phyloP scores from a whole-genome alignment of 2,113 vertebrate species.

The Takifugu flavidus region DNA sequence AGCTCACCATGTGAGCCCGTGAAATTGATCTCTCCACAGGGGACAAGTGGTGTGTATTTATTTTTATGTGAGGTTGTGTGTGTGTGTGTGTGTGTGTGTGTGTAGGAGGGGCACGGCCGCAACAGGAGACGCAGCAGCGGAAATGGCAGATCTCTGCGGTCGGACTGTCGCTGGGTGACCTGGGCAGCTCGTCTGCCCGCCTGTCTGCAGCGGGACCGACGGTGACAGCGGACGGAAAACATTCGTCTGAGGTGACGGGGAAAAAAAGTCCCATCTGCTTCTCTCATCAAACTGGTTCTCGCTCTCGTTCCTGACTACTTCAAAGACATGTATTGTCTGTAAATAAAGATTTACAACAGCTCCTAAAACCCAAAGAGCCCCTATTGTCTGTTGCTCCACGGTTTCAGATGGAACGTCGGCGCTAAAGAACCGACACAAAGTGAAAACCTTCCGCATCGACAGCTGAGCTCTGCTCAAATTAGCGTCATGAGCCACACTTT shows the following conservation, averaged over 20 bases:
- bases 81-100: conserved; percentile 18
- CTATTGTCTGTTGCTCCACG: too few relatives aligned
- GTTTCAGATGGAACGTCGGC: too few relatives aligned
- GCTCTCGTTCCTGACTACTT: too few relatives aligned
- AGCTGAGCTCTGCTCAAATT: too few relatives aligned
- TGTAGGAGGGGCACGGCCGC: conserved; percentile 21
- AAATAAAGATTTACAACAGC: too few relatives aligned
- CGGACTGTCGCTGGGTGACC: conserved; percentile 24
- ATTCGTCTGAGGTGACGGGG: not conserved
- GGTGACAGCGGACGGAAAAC: conserved; percentile 3
- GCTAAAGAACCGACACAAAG: too few relatives aligned
- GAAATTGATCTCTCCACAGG: conserved; percentile 70
- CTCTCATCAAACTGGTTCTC: too few relatives aligned
- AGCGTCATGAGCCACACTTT: too few relatives aligned
- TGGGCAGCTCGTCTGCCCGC: conserved; percentile 39
- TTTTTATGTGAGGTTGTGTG: conserved; percentile 46
- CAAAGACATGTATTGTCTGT: too few relatives aligned
- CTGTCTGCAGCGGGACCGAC: conserved; percentile 33
- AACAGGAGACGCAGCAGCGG: conserved; percentile 47
- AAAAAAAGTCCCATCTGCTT: not conserved
- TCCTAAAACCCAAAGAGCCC: not conserved
- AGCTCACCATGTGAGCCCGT: conserved; percentile 64
- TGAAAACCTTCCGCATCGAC: too few relatives aligned
- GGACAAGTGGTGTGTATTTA: conserved; percentile 58
- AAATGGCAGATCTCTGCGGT: conserved; percentile 54